Base-by-base conservation (phyloP, 53 echinoderm and acorn worm species). In the Astropecten irregularis region DNA sequence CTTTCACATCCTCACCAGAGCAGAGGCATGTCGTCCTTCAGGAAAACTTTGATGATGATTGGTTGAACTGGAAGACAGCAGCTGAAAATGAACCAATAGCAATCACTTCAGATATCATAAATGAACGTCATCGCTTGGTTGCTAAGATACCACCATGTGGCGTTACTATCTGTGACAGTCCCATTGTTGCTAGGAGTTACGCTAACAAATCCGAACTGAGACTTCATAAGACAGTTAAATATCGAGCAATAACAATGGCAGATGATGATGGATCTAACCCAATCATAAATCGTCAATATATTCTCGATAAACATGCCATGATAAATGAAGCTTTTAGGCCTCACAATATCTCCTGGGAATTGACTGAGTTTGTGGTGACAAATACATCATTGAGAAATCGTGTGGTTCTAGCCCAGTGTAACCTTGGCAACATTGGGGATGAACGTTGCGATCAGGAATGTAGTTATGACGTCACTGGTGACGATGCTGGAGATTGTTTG, bases 121-220 rank as follows among this genome's bases (percentile, higher is more conserved):
- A 28, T 21, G 87, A 91, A 48, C 67, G 64, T 6, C 81, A 63
- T 20, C 81, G 70, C 36, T 48, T 92, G 37, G 55, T 47, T 9
- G 56, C 87, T 9, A 83, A 62, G 57, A 73, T 83, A 23, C 99
- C 99, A 8, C 61, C 82, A 21, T 97, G 99, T 49, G 99, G 99
- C 9, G 48, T 94, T 27, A 97, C 99, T 0, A 81, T 96, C 6
- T 97, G 99, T 40, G 99, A 97, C 37, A 84, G 91, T 29, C 90
- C 89, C 9, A 73, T 85, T 19, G 72, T 97, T 7, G 88, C 90
- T 8, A 52, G 71, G 49, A 87, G 90, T 33, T 97, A 94, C 69
- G 76, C 81, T 49, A 35, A 57, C 22, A 77, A 86, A 14, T 51
- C 38, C 2, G 65, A 82, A 10, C 85, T 97, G 15, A 77, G 90